Evolutionary conservation across 1,140 invertebrate genomes (phyloP), one percentile per base, ranked within the genome.

Genomic region (Tachypleus tridentatus): DNA sequence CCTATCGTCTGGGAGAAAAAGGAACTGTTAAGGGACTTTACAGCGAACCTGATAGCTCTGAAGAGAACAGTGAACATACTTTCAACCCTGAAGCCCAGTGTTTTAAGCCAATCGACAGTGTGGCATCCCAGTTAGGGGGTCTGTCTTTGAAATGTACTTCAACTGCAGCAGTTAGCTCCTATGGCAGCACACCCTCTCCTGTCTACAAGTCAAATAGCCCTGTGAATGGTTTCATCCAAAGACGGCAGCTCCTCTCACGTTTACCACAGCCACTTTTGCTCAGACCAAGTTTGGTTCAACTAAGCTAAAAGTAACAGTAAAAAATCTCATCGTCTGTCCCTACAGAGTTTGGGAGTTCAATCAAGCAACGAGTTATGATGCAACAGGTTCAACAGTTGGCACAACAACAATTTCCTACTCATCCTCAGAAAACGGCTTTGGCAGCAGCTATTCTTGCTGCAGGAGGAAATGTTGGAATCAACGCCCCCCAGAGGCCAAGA

Each of bases 221-320:
- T 29, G 29, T 29, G 29, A 29, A 29, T 29, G 29, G 29, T 29
- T 29, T 29, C 29, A 65, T 64, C 61, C 65, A 68, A 53, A 62
- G 53, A 51, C 64, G 51, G 63, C 62, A 8, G 61, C 67, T 51
- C 57, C 64, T 48, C 80, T 93, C 60, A 90, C 89, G 64, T 97
- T 97, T 78, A 98, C 94, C 56, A 96, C 94, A 50, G 94, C 93
- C 54, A 91, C 91, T 53, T 98, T 98, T 82, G 95, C 95, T 70
- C 93, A 97, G 79, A 98, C 95, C 69, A 98, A 98, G 80, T 98
- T 98, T 77, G 95, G 95, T 71, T 97, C 93, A 74, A 98, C 95
- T 73, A 98, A 98, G 80, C 83, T 70, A 97, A 98, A 80, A 94
- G 89, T 61, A 93, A 88, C 80, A 91, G 88, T 79, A 97, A 97